Evolutionary conservation across 2,888 invertebrate genomes (phyloP).

Genomic region (Protonemura montana): DNA sequence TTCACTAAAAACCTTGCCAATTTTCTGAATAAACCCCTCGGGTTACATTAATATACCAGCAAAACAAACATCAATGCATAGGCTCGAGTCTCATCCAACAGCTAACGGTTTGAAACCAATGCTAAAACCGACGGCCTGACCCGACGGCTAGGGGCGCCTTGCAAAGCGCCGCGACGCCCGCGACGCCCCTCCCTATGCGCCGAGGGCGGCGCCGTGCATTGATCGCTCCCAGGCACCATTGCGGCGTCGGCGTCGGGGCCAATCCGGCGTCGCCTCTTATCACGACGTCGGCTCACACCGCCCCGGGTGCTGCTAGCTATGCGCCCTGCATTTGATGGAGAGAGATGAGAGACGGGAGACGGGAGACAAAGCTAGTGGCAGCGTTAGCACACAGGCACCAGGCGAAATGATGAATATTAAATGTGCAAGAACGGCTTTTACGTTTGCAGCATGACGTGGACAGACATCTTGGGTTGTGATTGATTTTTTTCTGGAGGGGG

Average conservation of each 20-base stretch:
- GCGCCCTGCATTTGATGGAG: neutral
- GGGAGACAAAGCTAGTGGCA: neutral
- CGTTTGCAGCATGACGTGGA: too few relatives aligned
- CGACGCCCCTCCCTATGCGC: neutral
- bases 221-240: conserved; percentile 38
- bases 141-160: neutral
- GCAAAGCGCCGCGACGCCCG: neutral
- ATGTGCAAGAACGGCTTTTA: neutral
- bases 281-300: neutral
- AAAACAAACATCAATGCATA: too few relatives aligned
- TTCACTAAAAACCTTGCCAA: too few relatives aligned
- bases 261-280: conserved; percentile 2
- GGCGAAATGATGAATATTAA: neutral
- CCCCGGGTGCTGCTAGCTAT: neutral
- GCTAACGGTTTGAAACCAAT: too few relatives aligned
- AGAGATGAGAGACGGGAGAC: neutral
- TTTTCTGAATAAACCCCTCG: too few relatives aligned
- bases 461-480: neutral
- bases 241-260: conserved; percentile 27
- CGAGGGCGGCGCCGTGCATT: conserved; percentile 29
- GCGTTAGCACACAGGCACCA: neutral
- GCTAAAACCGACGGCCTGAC: neutral
- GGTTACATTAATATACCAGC: too few relatives aligned
- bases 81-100: too few relatives aligned
- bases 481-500: neutral